Evolutionary conservation across 1,140 invertebrate genomes (phyloP).

Genomic region (Hestina assimilis): DNA sequence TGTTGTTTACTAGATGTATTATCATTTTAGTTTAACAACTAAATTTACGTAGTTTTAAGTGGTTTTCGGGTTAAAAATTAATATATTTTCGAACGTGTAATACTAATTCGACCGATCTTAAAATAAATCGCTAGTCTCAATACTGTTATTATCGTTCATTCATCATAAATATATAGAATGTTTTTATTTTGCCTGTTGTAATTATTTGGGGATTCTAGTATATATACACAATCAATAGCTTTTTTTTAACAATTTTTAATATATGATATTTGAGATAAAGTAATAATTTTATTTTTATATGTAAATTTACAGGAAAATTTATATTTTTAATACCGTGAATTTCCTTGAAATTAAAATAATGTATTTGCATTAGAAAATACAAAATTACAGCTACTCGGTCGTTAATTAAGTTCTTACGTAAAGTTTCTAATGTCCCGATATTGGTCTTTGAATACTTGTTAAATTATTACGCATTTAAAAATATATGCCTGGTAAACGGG

Average conservation of each 20-base stretch:
- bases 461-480: no score
- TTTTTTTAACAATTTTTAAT: neutral
- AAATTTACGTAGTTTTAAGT: conserved; percentile 3
- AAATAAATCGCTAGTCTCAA: conserved; percentile 71
- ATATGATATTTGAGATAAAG: neutral
- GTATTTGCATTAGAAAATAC: no score
- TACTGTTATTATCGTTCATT: neutral
- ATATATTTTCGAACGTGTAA: neutral
- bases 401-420: no score
- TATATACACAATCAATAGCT: no score
- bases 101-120: conserved; percentile 40
- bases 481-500: no score
- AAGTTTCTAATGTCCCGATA: no score
- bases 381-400: no score
- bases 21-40: neutral
- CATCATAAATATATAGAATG: neutral
- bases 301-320: no score
- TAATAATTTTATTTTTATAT: neutral
- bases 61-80: conserved; percentile 8
- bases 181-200: neutral
- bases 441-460: no score
- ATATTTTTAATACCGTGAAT: no score
- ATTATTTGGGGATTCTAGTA: neutral
- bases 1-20: conserved; percentile 9
- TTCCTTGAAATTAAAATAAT: neutral